Percentiles rank a stretch among this genome's conserved stretches.
These are phyloP conservation scores for Tautogolabrus adspersus DNA, from an alignment of 2,113 vertebrate species.

Conservation along the genomic window DNA sequence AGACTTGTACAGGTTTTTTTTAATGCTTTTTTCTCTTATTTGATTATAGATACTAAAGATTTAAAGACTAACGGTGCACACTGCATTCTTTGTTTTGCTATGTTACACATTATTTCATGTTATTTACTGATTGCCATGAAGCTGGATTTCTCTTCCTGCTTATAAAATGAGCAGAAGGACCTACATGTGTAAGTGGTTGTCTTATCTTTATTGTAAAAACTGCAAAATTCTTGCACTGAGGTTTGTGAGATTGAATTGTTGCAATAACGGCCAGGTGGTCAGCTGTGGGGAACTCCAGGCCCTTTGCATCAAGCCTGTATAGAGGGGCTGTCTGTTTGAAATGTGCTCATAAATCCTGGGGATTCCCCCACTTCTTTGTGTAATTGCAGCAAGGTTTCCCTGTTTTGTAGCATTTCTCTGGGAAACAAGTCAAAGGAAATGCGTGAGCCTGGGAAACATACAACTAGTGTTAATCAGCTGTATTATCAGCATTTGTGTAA, in stretches of 20 bases:
- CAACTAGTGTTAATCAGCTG: constrained; percentile 60
- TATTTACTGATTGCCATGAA: constrained; percentile 3
- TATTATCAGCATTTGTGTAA: constrained; percentile 18
- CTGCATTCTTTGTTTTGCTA: constrained; percentile 16
- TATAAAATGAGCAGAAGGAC: constrained; percentile 20
- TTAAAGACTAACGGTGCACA: constrained; percentile 38
- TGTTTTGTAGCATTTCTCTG: constrained; percentile 29
- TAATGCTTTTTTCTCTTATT: constrained; percentile 11
- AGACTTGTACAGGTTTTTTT: neutral
- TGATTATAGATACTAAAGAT: constrained; percentile 40
- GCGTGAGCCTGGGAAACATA: constrained; percentile 67
- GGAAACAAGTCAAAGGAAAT: constrained; percentile 66
- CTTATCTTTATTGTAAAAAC: neutral
- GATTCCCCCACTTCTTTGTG: constrained; percentile 65
- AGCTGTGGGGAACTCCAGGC: constrained; percentile 70
- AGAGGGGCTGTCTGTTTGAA: constrained; percentile 7
- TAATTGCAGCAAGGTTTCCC: constrained; percentile 53
- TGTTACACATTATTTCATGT: constrained; percentile 22
- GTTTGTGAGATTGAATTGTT: constrained; percentile 17
- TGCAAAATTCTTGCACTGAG: neutral
- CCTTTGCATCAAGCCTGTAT: constrained; percentile 72
- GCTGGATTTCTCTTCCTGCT: neutral
- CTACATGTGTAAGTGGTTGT: neutral
- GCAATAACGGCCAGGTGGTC: constrained; percentile 24
- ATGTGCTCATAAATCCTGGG: constrained; percentile 51